A percentile compares a stretch with the other conserved stretches of the same genome.
These are phyloP conservation scores for Eclectus roratus DNA, from an alignment of 2,113 vertebrate genomes.

Conservation along the genomic window DNA sequence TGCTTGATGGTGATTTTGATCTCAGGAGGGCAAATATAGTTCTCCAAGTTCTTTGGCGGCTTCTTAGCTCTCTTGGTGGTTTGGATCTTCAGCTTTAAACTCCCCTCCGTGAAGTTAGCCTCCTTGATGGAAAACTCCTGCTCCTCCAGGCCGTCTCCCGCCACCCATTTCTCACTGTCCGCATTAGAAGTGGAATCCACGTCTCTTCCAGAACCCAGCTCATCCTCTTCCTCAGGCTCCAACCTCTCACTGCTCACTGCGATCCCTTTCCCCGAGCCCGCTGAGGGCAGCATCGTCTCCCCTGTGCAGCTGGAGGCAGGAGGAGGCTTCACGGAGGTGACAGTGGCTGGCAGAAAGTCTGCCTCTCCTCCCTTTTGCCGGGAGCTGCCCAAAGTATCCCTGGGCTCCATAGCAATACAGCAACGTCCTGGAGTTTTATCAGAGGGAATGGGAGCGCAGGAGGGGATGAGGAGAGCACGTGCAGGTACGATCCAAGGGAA, in stretches of 20 bases:
- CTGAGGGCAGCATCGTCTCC: constrained; percentile 61
- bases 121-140: constrained; percentile 99
- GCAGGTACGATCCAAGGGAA: constrained; percentile 30
- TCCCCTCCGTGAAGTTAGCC: constrained; percentile 96
- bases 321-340: constrained; percentile 53
- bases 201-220: constrained; percentile 81
- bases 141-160: constrained; percentile 90
- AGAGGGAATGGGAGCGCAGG: background rate
- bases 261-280: constrained; percentile 75
- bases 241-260: constrained; percentile 74
- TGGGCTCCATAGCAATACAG: constrained; percentile 89
- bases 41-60: constrained; percentile 97
- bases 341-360: constrained; percentile 74
- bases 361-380: constrained; percentile 87
- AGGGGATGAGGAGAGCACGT: background rate
- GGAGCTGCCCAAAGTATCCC: constrained; percentile 85
- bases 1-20: constrained; percentile 98
- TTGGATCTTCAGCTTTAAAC: constrained; percentile 98
- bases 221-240: constrained; percentile 86
- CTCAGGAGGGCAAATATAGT: constrained; percentile 98
- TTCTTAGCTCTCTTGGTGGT: constrained; percentile 98
- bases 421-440: constrained; percentile 55
- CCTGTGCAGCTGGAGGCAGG: constrained; percentile 47
- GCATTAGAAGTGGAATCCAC: constrained; percentile 90
- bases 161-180: constrained; percentile 88